Evolutionary conservation across 1,140 invertebrate species (phyloP).

Genomic region (Caenorhabditis tropicalis): DNA sequence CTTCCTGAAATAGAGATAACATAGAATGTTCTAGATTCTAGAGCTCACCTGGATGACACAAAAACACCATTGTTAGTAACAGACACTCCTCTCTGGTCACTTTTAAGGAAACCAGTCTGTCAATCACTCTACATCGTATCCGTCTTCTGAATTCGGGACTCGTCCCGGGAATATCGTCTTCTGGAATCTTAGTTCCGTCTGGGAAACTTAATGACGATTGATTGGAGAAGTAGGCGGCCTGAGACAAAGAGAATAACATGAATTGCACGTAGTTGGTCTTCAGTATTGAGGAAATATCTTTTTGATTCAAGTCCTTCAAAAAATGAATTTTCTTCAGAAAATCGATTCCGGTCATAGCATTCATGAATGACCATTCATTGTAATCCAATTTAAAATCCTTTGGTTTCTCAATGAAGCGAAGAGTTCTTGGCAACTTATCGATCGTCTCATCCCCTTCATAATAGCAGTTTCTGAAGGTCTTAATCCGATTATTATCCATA

Average conservation of each 20-base stretch:
- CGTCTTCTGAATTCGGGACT: neutral
- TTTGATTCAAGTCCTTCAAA: neutral
- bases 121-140: neutral
- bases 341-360: neutral
- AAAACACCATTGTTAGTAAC: neutral
- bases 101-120: neutral
- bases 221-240: neutral
- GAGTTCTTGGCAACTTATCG: neutral
- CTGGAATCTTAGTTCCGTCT: neutral
- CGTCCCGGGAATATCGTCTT: too few relatives aligned
- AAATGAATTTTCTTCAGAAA: neutral
- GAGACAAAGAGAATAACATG: neutral
- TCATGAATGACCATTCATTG: neutral
- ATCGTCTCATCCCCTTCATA: neutral
- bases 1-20: neutral
- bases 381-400: neutral
- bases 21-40: too few relatives aligned
- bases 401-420: neutral
- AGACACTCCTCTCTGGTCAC: neutral
- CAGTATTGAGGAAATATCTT: neutral
- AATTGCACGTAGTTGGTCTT: neutral
- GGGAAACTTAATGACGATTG: neutral
- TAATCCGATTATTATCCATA: neutral
- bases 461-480: neutral
- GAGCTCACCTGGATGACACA: neutral